These are phyloP conservation scores for Cardiocondyla obscurior DNA, from an alignment of 1,140 invertebrate genomes.

Conservation along the genomic window DNA sequence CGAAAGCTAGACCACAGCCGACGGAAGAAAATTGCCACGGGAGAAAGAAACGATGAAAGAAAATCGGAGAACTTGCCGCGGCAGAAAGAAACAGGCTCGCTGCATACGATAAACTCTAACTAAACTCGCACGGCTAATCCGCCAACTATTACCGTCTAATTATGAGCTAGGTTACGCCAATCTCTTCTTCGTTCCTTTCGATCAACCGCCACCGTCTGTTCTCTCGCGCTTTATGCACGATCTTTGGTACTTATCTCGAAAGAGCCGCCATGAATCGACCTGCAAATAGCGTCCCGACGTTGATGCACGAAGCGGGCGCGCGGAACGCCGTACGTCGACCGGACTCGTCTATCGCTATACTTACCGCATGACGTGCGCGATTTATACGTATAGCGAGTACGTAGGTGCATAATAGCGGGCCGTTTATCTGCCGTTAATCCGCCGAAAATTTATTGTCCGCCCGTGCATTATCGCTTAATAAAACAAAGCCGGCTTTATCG, in stretches of 20 bases:
- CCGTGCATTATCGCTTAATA: constrained; percentile 49
- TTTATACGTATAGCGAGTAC: constrained; percentile 24
- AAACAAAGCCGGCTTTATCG: constrained; percentile 34
- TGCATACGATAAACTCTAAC: constrained; percentile 73
- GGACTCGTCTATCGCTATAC: constrained; percentile 34
- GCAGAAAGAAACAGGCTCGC: constrained; percentile 59
- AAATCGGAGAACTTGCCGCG: constrained; percentile 12
- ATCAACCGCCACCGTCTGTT: constrained; percentile 8
- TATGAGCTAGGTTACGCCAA: constrained; percentile 63
- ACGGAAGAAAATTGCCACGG: constrained; percentile 34
- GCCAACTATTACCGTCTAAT: constrained; percentile 74
- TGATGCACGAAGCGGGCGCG: constrained; percentile 27
- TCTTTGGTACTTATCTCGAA: not conserved
- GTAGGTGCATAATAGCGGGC: constrained; percentile 26
- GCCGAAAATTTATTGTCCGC: constrained; percentile 50
- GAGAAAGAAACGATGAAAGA: not conserved
- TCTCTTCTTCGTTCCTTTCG: constrained; percentile 16
- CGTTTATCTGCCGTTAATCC: constrained; percentile 46
- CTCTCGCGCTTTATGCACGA: not conserved
- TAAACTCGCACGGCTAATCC: constrained; percentile 60
- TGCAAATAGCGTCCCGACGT: constrained; percentile 42
- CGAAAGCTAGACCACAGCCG: constrained; percentile 50
- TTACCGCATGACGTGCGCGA: constrained; percentile 30
- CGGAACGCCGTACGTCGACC: not conserved
- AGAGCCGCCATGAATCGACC: constrained; percentile 25